phyloP scores from a whole-genome alignment of 2,113 vertebrate genomes.

The Larimichthys crocea region DNA sequence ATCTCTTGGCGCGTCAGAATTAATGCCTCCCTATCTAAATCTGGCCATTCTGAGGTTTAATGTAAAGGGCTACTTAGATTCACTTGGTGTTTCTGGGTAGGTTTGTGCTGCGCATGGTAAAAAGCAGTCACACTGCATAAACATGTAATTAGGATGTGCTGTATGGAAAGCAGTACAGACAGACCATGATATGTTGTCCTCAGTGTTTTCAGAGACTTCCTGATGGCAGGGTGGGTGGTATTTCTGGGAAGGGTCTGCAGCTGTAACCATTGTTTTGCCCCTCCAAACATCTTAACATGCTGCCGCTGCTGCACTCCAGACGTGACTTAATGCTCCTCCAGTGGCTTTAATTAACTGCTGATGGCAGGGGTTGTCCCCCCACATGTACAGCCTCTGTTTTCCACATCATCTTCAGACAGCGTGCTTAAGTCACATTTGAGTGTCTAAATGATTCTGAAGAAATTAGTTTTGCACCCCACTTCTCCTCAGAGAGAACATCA shows the following conservation, averaged over 20 bases:
- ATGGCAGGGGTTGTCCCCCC: constrained; percentile 18
- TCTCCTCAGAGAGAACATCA: neutral
- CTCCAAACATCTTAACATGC: constrained; percentile 25
- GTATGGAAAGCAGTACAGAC: constrained; percentile 19
- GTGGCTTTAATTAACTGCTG: constrained; percentile 55
- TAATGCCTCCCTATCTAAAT: constrained; percentile 69
- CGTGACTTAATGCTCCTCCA: constrained; percentile 55
- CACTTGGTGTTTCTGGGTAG: constrained; percentile 33
- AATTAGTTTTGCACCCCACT: neutral
- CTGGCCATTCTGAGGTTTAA: constrained; percentile 67
- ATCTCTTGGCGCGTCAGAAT: constrained; percentile 53
- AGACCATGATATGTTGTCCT: neutral
- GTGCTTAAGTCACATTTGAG: neutral
- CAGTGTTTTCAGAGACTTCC: constrained; percentile 22
- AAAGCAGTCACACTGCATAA: constrained; percentile 43
- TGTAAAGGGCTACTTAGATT: constrained; percentile 62
- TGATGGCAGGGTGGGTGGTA: constrained; percentile 44
- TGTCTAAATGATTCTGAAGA: neutral
- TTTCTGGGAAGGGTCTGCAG: constrained; percentile 59
- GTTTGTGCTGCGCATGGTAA: constrained; percentile 28
- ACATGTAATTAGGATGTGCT: constrained; percentile 62
- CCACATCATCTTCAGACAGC: constrained; percentile 27
- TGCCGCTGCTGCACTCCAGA: constrained; percentile 50
- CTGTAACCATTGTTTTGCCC: constrained; percentile 64
- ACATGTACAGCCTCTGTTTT: constrained; percentile 46